Evolutionary conservation across 2,888 invertebrate species (phyloP).

Genomic region (Myathropa florea): DNA sequence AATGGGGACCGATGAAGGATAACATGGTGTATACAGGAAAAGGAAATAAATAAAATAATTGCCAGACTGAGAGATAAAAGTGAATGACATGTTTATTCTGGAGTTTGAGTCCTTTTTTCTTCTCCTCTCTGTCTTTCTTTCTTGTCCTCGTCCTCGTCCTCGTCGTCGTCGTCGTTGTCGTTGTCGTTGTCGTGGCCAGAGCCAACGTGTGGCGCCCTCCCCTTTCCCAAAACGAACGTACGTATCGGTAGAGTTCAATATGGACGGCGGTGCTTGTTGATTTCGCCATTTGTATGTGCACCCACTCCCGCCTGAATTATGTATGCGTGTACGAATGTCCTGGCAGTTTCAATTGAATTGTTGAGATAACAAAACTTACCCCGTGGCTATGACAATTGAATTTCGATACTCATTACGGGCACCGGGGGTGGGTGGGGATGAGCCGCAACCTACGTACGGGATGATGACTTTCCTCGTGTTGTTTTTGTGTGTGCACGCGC

Average conservation of each 20-base stretch:
- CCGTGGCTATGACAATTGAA: slow-evolving; percentile 70
- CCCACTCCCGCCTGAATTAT: slow-evolving; percentile 22
- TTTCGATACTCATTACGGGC: slow-evolving; percentile 68
- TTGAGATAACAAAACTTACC: slow-evolving; percentile 68
- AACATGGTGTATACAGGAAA: slow-evolving; percentile 19
- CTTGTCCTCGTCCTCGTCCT: slow-evolving; percentile 10
- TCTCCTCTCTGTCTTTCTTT: neutral
- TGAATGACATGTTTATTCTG: slow-evolving; percentile 60
- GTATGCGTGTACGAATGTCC: slow-evolving; percentile 48
- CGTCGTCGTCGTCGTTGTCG: neutral
- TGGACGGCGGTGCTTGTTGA: slow-evolving; percentile 57
- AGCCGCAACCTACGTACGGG: neutral
- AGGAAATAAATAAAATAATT: slow-evolving; percentile 61
- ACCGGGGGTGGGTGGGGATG: neutral
- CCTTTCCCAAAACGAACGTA: too few species aligned
- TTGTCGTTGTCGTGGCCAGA: neutral
- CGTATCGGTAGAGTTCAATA: too few species aligned
- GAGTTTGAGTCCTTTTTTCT: neutral
- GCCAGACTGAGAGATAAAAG: slow-evolving; percentile 59
- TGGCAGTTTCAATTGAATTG: slow-evolving; percentile 66
- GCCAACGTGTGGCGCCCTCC: neutral
- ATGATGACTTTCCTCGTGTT: neutral
- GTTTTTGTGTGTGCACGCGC: neutral
- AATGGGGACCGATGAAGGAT: slow-evolving; percentile 48
- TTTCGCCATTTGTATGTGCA: slow-evolving; percentile 48